Conservation (phyloP, 2,797 vertebrate genomes). For the Nyctibius grandis region DNA sequence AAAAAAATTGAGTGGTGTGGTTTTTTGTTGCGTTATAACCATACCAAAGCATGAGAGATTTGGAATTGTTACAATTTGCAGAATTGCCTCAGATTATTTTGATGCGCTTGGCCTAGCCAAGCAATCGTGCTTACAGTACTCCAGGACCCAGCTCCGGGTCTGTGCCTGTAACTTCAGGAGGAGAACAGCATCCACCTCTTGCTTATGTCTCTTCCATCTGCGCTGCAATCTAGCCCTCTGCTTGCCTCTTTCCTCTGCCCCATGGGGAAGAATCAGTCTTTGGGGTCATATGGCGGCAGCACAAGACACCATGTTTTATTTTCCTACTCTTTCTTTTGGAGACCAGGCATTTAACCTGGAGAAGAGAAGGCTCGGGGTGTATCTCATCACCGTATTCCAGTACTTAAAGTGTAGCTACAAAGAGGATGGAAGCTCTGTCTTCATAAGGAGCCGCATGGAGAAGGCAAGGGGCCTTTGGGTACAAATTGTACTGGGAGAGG, state of each 20-base stretch:
- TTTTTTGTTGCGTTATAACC: not conserved
- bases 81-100: not conserved
- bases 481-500: not conserved
- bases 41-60: not conserved
- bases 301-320: not conserved
- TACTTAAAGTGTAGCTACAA: not conserved
- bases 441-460: not conserved
- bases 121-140: not conserved
- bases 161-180: not conserved
- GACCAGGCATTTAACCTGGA: not conserved
- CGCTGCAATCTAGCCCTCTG: not conserved
- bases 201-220: not conserved
- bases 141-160: not conserved
- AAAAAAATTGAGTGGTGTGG: not conserved
- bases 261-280: not conserved
- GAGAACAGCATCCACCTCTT: not conserved
- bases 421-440: not conserved
- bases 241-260: not conserved
- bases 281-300: accelerated
- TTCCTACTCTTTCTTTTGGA: not conserved
- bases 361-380: not conserved
- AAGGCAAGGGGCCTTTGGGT: not conserved
- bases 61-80: accelerated
- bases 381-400: not conserved
- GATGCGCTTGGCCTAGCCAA: accelerated